Conservation (phyloP, 2,888 invertebrate species). For the Stenodera caucasica region DNA sequence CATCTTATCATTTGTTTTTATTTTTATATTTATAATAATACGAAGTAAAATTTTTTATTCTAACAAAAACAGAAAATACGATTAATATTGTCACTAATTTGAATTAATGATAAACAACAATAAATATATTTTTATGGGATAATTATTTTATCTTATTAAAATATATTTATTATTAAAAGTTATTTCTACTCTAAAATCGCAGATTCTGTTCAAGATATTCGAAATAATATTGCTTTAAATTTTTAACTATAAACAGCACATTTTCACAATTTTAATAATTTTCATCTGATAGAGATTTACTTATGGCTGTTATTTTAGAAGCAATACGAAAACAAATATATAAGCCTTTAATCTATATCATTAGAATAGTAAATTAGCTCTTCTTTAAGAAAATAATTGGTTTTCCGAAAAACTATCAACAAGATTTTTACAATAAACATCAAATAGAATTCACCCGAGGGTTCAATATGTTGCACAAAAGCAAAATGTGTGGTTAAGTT, state of each 20-base stretch:
- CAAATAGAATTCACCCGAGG: background rate
- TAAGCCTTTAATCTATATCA: no score
- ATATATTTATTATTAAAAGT: background rate
- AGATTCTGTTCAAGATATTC: background rate
- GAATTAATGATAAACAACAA: slow-evolving; percentile 19
- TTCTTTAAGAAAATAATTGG: no score
- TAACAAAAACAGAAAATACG: slow-evolving; percentile 14
- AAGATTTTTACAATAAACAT: slow-evolving; percentile 6
- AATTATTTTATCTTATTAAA: background rate
- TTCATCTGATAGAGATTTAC: background rate
- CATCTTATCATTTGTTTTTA: slow-evolving; percentile 24
- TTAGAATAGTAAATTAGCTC: no score
- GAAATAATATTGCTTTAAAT: slow-evolving; percentile 2
- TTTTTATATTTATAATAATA: slow-evolving; percentile 16
- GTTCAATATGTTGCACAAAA: background rate
- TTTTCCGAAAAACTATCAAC: background rate
- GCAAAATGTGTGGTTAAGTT: background rate
- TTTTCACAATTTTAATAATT: background rate
- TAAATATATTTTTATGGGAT: slow-evolving; percentile 8
- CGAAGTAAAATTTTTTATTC: slow-evolving; percentile 16
- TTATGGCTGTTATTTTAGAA: background rate
- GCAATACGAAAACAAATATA: background rate
- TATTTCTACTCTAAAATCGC: background rate
- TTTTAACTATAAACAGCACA: background rate
- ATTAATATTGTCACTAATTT: slow-evolving; percentile 25